Conservation (phyloP, 2,888 invertebrate genomes). For the Dasypogon diadema region DNA sequence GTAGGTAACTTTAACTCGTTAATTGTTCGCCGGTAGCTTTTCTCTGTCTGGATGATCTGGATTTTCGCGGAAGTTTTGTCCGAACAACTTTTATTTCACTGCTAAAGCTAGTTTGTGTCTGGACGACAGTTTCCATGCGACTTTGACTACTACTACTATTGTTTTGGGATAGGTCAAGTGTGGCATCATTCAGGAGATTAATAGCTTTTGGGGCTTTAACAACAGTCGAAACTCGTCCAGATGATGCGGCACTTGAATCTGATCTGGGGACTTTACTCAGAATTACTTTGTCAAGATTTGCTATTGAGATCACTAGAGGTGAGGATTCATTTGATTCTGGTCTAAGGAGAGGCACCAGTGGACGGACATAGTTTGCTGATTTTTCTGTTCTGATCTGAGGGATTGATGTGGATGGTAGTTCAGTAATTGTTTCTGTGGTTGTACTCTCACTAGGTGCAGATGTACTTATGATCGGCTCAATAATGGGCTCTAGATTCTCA, state of each 20-base stretch:
- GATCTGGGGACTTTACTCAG: slow-evolving; percentile 64
- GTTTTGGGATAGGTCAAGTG: slow-evolving; percentile 48
- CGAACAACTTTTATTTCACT: slow-evolving; percentile 64
- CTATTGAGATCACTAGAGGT: slow-evolving; percentile 68
- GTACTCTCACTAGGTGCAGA: slow-evolving; percentile 57
- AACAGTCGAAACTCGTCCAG: slow-evolving; percentile 62
- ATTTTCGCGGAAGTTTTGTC: slow-evolving; percentile 61
- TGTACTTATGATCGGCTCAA: slow-evolving; percentile 48
- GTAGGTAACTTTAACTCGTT: background rate
- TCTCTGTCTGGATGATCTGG: slow-evolving; percentile 50
- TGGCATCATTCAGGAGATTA: slow-evolving; percentile 13
- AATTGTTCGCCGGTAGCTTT: background rate
- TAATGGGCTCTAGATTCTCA: background rate
- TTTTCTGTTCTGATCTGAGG: slow-evolving; percentile 43
- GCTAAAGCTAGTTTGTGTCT: slow-evolving; percentile 64
- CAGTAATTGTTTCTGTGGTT: slow-evolving; percentile 56
- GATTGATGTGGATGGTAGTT: slow-evolving; percentile 53
- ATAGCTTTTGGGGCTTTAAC: slow-evolving; percentile 60
- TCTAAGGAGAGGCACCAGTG: slow-evolving; percentile 65
- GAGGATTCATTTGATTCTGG: slow-evolving; percentile 68
- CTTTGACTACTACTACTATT: slow-evolving; percentile 55
- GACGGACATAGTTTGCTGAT: slow-evolving; percentile 64
- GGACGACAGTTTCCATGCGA: slow-evolving; percentile 57
- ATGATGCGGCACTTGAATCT: slow-evolving; percentile 64
- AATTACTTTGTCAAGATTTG: slow-evolving; percentile 68